phyloP scores from a whole-genome alignment of 2,113 vertebrate genomes.

The Perca fluviatilis region DNA sequence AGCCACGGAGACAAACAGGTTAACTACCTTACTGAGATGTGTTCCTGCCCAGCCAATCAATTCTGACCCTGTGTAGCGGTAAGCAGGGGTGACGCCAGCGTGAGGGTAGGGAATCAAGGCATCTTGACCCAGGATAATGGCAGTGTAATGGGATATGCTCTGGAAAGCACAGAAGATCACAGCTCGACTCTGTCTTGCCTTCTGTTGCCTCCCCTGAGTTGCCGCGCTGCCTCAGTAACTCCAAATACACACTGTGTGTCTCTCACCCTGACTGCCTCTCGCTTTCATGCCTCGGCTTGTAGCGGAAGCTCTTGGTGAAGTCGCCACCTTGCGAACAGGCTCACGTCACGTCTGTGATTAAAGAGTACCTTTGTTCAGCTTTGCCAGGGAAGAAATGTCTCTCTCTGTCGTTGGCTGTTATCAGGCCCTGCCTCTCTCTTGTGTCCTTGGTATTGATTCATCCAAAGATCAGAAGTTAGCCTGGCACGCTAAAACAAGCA shows the following conservation, averaged over 20 bases:
- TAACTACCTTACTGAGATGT: constrained; percentile 61
- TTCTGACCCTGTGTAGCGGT: constrained; percentile 47
- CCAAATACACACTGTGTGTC: constrained; percentile 39
- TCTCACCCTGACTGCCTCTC: constrained; percentile 30
- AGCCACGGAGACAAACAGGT: constrained; percentile 40
- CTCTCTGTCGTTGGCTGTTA: constrained; percentile 40
- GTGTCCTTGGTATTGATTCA: constrained; percentile 70
- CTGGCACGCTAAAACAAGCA: constrained; percentile 43
- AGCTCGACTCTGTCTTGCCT: constrained; percentile 38
- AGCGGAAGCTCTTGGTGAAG: constrained; percentile 40
- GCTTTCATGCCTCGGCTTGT: constrained; percentile 42
- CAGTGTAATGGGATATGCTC: constrained; percentile 67
- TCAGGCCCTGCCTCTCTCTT: constrained; percentile 22
- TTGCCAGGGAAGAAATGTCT: constrained; percentile 34
- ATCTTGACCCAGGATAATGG: constrained; percentile 65
- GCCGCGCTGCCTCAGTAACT: constrained; percentile 71
- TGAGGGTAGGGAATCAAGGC: constrained; percentile 37
- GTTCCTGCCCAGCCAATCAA: constrained; percentile 68
- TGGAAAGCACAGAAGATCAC: constrained; percentile 48
- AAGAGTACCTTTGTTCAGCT: constrained; percentile 50
- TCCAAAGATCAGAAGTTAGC: constrained; percentile 47
- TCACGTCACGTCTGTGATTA: constrained; percentile 53
- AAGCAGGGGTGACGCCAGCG: constrained; percentile 9
- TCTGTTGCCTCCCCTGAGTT: constrained; percentile 50
- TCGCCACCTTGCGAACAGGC: constrained; percentile 52